These are phyloP conservation scores for Ispidina picta DNA, from an alignment of 2,797 vertebrate species.

Conservation along the genomic window DNA sequence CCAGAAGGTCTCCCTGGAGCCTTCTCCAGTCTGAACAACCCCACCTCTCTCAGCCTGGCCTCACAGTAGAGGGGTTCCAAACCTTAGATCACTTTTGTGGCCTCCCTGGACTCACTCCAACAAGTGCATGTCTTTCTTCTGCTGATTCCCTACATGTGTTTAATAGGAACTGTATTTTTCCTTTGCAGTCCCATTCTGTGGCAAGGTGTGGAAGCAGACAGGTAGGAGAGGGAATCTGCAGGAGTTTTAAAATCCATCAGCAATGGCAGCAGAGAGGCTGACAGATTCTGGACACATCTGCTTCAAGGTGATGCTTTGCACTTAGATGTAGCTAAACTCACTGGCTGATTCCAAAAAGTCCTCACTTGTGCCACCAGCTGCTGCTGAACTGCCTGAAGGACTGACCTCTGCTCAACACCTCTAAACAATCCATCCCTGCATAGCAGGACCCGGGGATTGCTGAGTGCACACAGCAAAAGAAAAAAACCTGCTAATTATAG, in stretches of 20 bases:
- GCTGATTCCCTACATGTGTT: not conserved
- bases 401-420: not conserved
- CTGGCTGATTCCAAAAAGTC: not conserved
- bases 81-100: not conserved
- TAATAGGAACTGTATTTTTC: not conserved
- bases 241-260: not conserved
- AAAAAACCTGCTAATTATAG: not conserved
- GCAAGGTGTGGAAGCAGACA: not conserved
- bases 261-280: accelerated
- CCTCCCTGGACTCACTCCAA: not conserved
- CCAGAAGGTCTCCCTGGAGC: not conserved
- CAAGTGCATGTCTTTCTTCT: not conserved
- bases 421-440: not conserved
- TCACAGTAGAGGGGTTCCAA: not conserved
- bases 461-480: accelerated
- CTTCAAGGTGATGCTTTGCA: not conserved
- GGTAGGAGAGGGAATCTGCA: not conserved
- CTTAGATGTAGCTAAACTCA: not conserved
- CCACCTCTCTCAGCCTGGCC: not conserved
- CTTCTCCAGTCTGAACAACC: not conserved
- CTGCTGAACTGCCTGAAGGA: not conserved
- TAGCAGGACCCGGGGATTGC: not conserved
- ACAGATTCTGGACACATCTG: not conserved
- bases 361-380: not conserved
- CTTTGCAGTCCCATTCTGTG: accelerated